Conservation (phyloP, 2,113 vertebrate genomes). For the Oreochromis tanganicae region DNA sequence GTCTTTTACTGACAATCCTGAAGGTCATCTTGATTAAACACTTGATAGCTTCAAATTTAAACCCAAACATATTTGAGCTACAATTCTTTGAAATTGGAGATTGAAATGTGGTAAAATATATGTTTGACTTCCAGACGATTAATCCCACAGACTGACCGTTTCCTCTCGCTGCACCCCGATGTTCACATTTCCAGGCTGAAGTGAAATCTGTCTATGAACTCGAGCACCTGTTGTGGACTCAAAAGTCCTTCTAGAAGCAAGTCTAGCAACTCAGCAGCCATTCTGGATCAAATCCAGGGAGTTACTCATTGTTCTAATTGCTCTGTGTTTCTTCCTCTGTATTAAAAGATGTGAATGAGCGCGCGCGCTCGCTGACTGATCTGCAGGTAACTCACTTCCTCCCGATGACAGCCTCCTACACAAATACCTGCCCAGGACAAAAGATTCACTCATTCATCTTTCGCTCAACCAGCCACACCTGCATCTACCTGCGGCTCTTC, state of each 20-base stretch:
- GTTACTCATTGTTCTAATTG: background rate
- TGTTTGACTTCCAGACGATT: fast-evolving
- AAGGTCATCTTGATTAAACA: background rate
- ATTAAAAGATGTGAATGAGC: background rate
- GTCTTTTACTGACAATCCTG: background rate
- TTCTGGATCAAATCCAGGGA: background rate
- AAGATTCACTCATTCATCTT: background rate
- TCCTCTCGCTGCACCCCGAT: background rate
- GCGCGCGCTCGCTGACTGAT: background rate
- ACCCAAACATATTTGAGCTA: background rate
- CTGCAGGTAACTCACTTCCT: background rate
- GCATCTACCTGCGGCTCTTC: background rate
- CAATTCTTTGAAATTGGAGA: fast-evolving
- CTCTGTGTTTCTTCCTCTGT: background rate
- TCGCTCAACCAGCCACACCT: background rate
- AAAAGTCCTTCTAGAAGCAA: background rate
- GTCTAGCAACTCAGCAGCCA: background rate
- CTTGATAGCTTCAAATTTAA: background rate
- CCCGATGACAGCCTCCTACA: background rate
- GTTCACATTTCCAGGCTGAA: background rate
- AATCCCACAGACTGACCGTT: background rate
- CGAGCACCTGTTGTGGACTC: background rate
- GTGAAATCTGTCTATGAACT: background rate
- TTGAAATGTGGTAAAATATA: background rate
- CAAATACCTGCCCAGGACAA: background rate